Conservation (phyloP, 2,888 invertebrate species). For the Pyrgus malvae region DNA sequence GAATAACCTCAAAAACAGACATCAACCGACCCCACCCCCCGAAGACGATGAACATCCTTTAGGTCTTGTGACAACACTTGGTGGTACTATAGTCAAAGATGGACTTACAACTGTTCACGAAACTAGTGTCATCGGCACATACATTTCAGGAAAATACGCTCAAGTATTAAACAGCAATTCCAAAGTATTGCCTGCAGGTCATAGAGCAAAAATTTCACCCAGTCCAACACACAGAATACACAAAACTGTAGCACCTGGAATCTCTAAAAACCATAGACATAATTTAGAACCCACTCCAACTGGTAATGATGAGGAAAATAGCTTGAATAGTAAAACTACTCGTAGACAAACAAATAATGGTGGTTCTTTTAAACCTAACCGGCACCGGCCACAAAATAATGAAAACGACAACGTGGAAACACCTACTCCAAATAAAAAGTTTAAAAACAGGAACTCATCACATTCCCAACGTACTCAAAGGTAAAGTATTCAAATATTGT, state of each 20-base stretch:
- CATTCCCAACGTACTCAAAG: constrained; percentile 66
- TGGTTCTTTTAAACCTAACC: constrained; percentile 80
- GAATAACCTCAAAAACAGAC: constrained; percentile 66
- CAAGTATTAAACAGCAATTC: constrained; percentile 93
- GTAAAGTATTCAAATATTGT: constrained; percentile 44
- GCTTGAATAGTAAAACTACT: constrained; percentile 72
- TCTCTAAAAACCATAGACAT: constrained; percentile 76
- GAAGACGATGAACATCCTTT: constrained; percentile 87
- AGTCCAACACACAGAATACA: constrained; percentile 85
- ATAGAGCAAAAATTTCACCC: constrained; percentile 85
- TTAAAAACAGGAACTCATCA: constrained; percentile 66
- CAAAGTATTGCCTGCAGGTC: constrained; percentile 78
- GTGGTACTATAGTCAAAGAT: constrained; percentile 91
- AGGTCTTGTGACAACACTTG: constrained; percentile 91
- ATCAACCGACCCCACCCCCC: constrained; percentile 66
- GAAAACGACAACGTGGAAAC: constrained; percentile 63
- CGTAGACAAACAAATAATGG: constrained; percentile 76
- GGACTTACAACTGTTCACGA: constrained; percentile 92
- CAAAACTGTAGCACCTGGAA: constrained; percentile 88
- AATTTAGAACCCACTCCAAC: constrained; percentile 86
- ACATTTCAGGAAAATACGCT: constrained; percentile 93
- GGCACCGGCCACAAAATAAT: constrained; percentile 67
- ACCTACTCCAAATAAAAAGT: constrained; percentile 65
- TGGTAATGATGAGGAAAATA: constrained; percentile 83
- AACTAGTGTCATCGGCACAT: constrained; percentile 94